Percentiles rank a stretch among this genome's conserved stretches.
phyloP scores from a whole-genome alignment of 2,797 vertebrate genomes.

The Phalanger gymnotis region DNA sequence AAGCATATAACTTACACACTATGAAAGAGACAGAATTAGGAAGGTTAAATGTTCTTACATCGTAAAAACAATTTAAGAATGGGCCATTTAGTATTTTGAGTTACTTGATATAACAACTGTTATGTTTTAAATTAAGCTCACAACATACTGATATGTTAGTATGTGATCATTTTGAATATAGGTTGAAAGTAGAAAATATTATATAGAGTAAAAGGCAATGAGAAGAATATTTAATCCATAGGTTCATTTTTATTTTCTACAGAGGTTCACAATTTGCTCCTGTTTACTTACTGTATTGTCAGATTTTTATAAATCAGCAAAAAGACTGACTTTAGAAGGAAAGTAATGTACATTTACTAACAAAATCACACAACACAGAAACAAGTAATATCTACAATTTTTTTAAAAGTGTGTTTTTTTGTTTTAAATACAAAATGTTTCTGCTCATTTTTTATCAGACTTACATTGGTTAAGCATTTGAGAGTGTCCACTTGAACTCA shows the following conservation, averaged over 20 bases:
- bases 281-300: not conserved
- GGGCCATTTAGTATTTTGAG: not conserved
- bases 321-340: conserved; percentile 27
- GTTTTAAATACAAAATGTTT: not conserved
- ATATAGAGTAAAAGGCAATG: not conserved
- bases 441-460: not conserved
- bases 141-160: conserved; percentile 10
- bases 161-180: conserved; percentile 14
- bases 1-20: not conserved
- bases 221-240: not conserved
- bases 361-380: conserved; percentile 3
- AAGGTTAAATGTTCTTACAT: not conserved
- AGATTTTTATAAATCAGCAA: not conserved
- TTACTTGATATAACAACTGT: not conserved
- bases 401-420: not conserved
- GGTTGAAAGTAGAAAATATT: not conserved
- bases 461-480: not conserved
- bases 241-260: not conserved
- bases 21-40: not conserved
- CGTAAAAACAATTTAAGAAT: conserved; percentile 3
- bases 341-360: not conserved
- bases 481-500: conserved; percentile 7
- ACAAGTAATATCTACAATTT: not conserved
- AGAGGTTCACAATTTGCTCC: not conserved
- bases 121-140: not conserved